These are phyloP conservation scores for Mormoops blainvillei DNA, from an alignment of 2,113 vertebrate species.

Conservation along the genomic window DNA sequence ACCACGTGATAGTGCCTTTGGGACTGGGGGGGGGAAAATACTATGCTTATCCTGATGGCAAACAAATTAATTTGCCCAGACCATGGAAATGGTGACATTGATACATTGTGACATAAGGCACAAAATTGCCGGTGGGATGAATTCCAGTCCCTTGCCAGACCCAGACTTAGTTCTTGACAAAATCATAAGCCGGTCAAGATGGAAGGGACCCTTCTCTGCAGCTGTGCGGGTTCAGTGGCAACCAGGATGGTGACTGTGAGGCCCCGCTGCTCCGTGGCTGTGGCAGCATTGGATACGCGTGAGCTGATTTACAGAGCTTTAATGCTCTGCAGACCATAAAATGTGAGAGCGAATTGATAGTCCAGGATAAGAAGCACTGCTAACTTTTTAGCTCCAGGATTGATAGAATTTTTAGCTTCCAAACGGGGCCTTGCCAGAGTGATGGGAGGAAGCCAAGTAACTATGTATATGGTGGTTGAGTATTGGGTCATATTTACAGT, in stretches of 20 bases:
- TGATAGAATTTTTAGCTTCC: neutral
- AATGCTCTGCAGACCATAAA: neutral
- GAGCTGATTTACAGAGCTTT: neutral
- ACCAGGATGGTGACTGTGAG: neutral
- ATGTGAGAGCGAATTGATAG: too few relatives aligned
- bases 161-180: neutral
- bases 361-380: neutral
- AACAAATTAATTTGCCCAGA: neutral
- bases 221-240: neutral
- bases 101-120: neutral
- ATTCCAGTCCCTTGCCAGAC: neutral
- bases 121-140: neutral
- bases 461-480: accelerated
- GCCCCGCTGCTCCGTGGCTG: accelerated
- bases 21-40: neutral
- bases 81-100: neutral
- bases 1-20: too few relatives aligned
- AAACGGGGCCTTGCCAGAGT: neutral
- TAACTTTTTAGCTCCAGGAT: neutral
- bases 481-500: neutral
- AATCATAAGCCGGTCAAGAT: neutral
- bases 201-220: neutral
- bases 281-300: accelerated
- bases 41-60: neutral
- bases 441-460: neutral